Percentiles rank a stretch among this genome's conserved stretches.
Conservation (phyloP, 2,797 vertebrate genomes). For the Xenops minutus region DNA sequence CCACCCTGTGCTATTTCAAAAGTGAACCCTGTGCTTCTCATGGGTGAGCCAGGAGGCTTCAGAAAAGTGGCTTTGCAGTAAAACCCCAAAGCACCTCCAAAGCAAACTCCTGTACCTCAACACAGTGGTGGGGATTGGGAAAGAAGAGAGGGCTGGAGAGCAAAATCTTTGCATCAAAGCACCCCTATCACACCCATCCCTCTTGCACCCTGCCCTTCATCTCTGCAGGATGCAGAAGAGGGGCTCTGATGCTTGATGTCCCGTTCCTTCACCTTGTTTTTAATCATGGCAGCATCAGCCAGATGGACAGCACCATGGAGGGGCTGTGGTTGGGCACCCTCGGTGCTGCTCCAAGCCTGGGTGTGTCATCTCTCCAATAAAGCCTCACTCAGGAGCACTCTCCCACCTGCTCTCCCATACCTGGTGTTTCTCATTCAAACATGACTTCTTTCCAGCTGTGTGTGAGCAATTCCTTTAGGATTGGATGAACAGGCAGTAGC, state of each 20-base stretch:
- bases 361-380: not conserved
- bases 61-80: not conserved
- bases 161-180: not conserved
- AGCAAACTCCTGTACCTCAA: not conserved
- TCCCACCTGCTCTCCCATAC: not conserved
- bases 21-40: not conserved
- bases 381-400: not conserved
- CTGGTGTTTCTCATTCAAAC: rapidly evolving
- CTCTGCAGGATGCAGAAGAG: not conserved
- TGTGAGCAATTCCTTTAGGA: not conserved
- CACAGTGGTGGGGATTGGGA: rapidly evolving
- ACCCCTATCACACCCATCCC: rapidly evolving
- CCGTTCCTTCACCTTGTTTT: not conserved
- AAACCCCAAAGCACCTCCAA: not conserved
- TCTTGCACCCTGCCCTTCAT: not conserved
- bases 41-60: not conserved
- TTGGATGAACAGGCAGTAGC: not conserved
- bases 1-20: not conserved
- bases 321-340: not conserved
- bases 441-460: not conserved
- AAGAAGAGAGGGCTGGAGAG: not conserved
- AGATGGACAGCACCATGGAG: rapidly evolving
- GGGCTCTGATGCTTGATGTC: not conserved
- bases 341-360: not conserved
- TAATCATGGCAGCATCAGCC: not conserved